A percentile compares a stretch with the other conserved stretches of the same genome.
phyloP scores from a whole-genome alignment of 1,140 invertebrate genomes.

The Drosophila pandora region DNA sequence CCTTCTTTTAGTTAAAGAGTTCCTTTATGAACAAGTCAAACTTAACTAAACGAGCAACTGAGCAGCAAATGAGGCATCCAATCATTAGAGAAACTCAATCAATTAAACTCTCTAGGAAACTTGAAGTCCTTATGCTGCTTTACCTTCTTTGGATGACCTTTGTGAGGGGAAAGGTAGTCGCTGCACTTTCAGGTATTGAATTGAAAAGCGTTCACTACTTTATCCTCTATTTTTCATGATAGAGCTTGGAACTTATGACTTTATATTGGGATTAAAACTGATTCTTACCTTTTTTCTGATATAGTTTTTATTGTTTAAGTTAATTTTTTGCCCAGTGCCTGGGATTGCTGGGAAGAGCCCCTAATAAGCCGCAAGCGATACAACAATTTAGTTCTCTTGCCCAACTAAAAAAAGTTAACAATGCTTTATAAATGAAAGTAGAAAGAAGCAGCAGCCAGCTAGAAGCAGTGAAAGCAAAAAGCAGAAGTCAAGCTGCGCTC shows the following conservation, averaged over 20 bases:
- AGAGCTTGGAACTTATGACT: no score
- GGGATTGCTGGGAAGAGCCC: constrained; percentile 3
- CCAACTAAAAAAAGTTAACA: constrained; percentile 13
- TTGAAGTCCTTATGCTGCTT: constrained; percentile 31
- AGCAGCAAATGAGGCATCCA: constrained; percentile 75
- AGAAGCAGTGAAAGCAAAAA: constrained; percentile 13
- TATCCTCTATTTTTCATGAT: background rate
- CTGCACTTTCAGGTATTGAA: constrained; percentile 64
- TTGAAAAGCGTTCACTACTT: constrained; percentile 43
- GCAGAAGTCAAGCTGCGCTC: constrained; percentile 59
- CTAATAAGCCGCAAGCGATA: constrained; percentile 59
- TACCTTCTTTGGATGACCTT: constrained; percentile 31
- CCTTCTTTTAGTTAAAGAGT: background rate
- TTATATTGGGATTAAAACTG: no score
- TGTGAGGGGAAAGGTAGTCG: constrained; percentile 16
- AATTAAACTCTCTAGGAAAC: constrained; percentile 44
- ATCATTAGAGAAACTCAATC: constrained; percentile 69
- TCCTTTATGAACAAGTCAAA: constrained; percentile 5
- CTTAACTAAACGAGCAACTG: constrained; percentile 43
- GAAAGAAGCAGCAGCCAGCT: constrained; percentile 14
- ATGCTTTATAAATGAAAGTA: constrained; percentile 39
- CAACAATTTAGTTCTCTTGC: constrained; percentile 34
- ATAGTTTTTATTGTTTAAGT: background rate
- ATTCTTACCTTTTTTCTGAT: no score
- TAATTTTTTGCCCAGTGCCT: constrained; percentile 2